Conservation (phyloP, 2,888 invertebrate species). For the Pachliopta kotzebuea region DNA sequence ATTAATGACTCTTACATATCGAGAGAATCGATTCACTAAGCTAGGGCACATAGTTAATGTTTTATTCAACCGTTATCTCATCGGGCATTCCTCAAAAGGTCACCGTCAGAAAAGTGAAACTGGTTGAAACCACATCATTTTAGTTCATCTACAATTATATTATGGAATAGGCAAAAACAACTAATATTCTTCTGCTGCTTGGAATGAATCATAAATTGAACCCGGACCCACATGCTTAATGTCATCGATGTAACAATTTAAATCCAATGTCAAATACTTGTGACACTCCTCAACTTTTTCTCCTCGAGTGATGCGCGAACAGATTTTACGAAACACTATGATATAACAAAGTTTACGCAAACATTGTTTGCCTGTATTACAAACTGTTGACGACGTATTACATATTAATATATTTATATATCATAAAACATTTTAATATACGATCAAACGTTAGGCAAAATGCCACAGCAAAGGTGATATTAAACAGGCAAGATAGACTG, state of each 20-base stretch:
- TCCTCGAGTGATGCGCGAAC: slow-evolving; percentile 36
- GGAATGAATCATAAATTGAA: slow-evolving; percentile 38
- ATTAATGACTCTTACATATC: background rate
- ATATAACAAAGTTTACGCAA: slow-evolving; percentile 50
- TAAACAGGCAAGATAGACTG: background rate
- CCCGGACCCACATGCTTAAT: slow-evolving; percentile 46
- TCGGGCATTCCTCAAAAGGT: slow-evolving; percentile 66
- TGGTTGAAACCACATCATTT: slow-evolving; percentile 64
- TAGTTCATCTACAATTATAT: slow-evolving; percentile 51
- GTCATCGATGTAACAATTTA: slow-evolving; percentile 55
- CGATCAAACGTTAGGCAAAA: background rate
- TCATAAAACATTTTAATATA: background rate
- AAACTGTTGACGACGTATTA: slow-evolving; percentile 31
- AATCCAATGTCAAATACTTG: slow-evolving; percentile 59
- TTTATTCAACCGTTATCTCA: slow-evolving; percentile 67
- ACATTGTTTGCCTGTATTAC: slow-evolving; percentile 41
- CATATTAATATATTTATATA: slow-evolving; percentile 1
- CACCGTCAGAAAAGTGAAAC: slow-evolving; percentile 74
- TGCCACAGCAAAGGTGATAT: background rate
- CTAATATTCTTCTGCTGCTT: slow-evolving; percentile 42
- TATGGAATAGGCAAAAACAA: slow-evolving; percentile 29
- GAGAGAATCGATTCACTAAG: slow-evolving; percentile 1
- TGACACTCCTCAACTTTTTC: slow-evolving; percentile 36
- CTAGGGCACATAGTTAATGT: slow-evolving; percentile 42
- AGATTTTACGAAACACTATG: slow-evolving; percentile 48